Conservation (phyloP, 2,113 vertebrate species). For the Nothobranchius kuhntae region DNA sequence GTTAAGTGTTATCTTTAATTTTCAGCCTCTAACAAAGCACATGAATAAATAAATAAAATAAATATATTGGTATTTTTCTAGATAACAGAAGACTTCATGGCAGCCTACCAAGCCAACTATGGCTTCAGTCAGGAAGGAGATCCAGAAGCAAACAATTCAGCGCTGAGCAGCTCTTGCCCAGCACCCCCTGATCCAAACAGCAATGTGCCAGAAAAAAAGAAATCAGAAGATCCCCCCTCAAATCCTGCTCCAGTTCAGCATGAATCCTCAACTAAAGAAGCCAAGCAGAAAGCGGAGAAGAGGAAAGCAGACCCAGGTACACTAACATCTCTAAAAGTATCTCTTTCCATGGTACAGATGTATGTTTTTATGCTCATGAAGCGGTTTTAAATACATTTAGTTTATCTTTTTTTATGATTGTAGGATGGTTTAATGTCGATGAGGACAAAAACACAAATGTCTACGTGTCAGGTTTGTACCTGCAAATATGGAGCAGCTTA, state of each 20-base stretch:
- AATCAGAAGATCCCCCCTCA: constrained; percentile 26
- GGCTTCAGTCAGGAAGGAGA: constrained; percentile 83
- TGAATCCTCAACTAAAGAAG: constrained; percentile 65
- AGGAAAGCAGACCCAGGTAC: constrained; percentile 88
- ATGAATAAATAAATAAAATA: neutral
- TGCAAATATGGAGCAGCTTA: neutral
- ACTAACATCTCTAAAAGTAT: too few species aligned
- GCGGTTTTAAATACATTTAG: neutral
- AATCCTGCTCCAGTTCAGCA: constrained; percentile 49
- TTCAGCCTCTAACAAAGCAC: neutral
- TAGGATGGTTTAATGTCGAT: constrained; percentile 96
- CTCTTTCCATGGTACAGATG: neutral
- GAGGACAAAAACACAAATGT: constrained; percentile 94
- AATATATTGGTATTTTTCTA: constrained; percentile 63
- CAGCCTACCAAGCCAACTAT: constrained; percentile 93
- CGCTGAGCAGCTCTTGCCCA: constrained; percentile 32
- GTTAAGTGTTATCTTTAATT: neutral
- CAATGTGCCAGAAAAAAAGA: constrained; percentile 45
- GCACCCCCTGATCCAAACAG: constrained; percentile 45
- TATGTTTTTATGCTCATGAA: neutral
- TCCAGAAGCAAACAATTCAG: constrained; percentile 60
- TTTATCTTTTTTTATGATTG: constrained; percentile 29
- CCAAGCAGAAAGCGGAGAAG: constrained; percentile 87
- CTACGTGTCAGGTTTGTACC: constrained; percentile 89
- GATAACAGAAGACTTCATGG: constrained; percentile 96